These are phyloP conservation scores for Virgularia gustaviana DNA, from an alignment of 92 coral and sea anemone species.

Conservation along the genomic window DNA sequence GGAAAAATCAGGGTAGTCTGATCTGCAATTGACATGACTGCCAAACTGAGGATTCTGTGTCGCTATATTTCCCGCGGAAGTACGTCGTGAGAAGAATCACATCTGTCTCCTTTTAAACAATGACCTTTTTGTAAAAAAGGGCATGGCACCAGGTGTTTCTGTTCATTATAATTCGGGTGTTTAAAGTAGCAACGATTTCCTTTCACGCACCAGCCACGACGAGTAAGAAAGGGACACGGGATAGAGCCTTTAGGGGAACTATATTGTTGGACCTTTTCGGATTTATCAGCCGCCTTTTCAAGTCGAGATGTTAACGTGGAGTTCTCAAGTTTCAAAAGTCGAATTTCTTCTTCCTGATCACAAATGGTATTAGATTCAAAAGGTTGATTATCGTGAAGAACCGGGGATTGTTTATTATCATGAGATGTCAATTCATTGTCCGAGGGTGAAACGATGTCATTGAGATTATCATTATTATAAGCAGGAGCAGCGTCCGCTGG, in stretches of 20 bases:
- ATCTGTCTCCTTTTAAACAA: slow-evolving; percentile 23
- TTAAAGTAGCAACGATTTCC: slow-evolving; percentile 26
- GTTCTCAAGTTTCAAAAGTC: too few relatives aligned
- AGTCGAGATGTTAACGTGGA: background rate
- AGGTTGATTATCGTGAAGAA: background rate
- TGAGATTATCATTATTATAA: too few relatives aligned
- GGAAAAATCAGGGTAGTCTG: too few relatives aligned
- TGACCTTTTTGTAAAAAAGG: slow-evolving; percentile 31
- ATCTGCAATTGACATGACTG: too few relatives aligned
- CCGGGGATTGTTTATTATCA: background rate
- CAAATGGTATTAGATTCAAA: background rate
- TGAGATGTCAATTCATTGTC: too few relatives aligned
- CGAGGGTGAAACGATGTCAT: too few relatives aligned
- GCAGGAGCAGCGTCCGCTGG: too few relatives aligned
- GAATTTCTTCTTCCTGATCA: background rate
- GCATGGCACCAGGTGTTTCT: slow-evolving; percentile 23
- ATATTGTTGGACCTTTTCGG: background rate
- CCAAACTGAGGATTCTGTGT: too few relatives aligned
- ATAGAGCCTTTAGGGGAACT: background rate
- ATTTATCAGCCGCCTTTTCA: background rate
- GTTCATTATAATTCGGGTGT: slow-evolving; percentile 22
- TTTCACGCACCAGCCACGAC: slow-evolving; percentile 36
- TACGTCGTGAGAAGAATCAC: slow-evolving; percentile 29
- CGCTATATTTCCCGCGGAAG: too few relatives aligned
- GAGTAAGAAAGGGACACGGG: slow-evolving; percentile 30